Conservation (phyloP, 2,888 invertebrate genomes). For the Mycalesis mineus region DNA sequence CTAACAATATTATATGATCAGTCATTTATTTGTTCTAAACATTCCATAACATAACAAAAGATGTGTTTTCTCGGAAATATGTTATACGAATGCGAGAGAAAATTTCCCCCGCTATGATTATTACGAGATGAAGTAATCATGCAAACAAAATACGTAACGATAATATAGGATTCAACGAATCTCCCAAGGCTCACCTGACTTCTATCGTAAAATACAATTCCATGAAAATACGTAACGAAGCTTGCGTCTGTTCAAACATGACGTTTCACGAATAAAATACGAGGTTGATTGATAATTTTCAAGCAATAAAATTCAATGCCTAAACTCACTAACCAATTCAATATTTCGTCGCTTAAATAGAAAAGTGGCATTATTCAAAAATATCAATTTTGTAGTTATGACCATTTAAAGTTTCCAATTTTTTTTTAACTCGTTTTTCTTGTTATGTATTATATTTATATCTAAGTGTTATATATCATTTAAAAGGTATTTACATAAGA, state of each 20-base stretch:
- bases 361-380: too few species aligned
- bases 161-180: conserved; percentile 25
- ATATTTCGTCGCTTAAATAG: too few species aligned
- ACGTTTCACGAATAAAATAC: conserved; percentile 12
- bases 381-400: too few species aligned
- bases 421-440: too few species aligned
- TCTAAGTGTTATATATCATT: too few species aligned
- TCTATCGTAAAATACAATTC: conserved; percentile 24
- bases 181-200: conserved; percentile 16
- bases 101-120: conserved; percentile 13
- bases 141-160: conserved; percentile 21
- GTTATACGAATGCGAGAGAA: conserved; percentile 1
- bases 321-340: neutral
- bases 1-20: neutral
- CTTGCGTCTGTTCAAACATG: conserved; percentile 6
- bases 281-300: conserved; percentile 13
- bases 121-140: conserved; percentile 21
- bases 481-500: too few species aligned
- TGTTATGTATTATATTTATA: too few species aligned
- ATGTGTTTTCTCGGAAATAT: neutral
- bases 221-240: conserved; percentile 18
- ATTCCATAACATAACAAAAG: neutral
- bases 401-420: too few species aligned
- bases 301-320: conserved; percentile 1
- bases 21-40: neutral